Evolutionary conservation across 2,113 vertebrate species (phyloP).

Genomic region (Oryzias woworae): DNA sequence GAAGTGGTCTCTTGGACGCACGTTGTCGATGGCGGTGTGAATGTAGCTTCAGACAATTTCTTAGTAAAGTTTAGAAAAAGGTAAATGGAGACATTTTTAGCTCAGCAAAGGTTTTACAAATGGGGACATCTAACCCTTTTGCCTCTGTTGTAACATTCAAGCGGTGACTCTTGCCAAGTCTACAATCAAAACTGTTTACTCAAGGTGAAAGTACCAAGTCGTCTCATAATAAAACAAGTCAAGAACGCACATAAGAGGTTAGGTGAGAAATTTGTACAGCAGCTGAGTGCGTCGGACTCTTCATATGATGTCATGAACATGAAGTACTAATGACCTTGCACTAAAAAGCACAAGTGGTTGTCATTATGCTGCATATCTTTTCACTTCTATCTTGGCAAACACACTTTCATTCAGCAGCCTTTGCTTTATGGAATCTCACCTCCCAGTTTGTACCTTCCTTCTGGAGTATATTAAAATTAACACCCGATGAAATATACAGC

Average conservation of each 20-base stretch:
- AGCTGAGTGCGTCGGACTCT: background rate
- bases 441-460: slow-evolving; percentile 12
- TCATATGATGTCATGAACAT: slow-evolving; percentile 2
- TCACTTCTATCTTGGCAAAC: slow-evolving; percentile 24
- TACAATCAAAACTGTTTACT: no score
- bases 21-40: no score
- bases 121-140: no score
- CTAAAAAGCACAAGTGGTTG: slow-evolving; percentile 23
- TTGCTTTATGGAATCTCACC: slow-evolving; percentile 18
- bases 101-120: no score
- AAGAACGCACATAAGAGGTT: background rate
- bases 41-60: no score
- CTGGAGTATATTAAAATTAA: slow-evolving; percentile 27
- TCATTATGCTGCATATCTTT: slow-evolving; percentile 25
- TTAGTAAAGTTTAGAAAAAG: no score
- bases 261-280: background rate
- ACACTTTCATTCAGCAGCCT: background rate
- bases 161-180: no score
- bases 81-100: no score
- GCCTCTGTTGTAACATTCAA: no score
- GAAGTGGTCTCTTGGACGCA: no score
- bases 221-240: background rate
- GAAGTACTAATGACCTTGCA: slow-evolving; percentile 10
- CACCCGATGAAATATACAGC: slow-evolving; percentile 39
- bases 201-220: background rate